Percentiles rank a stretch among this genome's conserved stretches.
Evolutionary conservation across 2,113 vertebrate species (phyloP).

Genomic region (Pachyramphus minor): DNA sequence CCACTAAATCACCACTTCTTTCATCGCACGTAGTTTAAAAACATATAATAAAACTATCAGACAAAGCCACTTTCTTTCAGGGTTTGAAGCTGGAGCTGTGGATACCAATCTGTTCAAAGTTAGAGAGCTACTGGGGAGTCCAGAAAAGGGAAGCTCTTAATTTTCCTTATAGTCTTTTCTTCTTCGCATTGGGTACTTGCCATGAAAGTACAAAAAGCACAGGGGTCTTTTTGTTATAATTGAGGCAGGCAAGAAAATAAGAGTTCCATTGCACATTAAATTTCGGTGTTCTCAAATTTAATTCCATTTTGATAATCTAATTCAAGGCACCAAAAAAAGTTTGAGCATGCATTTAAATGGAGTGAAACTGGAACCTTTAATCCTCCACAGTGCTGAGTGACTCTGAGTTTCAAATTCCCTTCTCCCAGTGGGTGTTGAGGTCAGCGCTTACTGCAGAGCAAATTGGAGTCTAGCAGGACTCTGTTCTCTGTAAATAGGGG

Average conservation of each 20-base stretch:
- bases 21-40: slow-evolving; percentile 63
- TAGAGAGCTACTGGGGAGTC: neutral
- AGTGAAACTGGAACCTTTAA: neutral
- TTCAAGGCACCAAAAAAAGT: neutral
- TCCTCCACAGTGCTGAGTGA: neutral
- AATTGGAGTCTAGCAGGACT: neutral
- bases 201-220: neutral
- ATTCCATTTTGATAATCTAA: slow-evolving; percentile 21
- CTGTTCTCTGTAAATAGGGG: neutral
- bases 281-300: neutral
- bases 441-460: neutral
- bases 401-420: neutral
- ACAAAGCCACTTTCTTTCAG: slow-evolving; percentile 51
- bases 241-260: slow-evolving; percentile 8
- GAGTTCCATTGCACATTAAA: neutral
- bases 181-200: neutral
- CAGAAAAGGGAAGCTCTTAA: slow-evolving; percentile 30
- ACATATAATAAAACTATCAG: slow-evolving; percentile 64
- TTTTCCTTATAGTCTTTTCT: slow-evolving; percentile 14
- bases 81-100: slow-evolving; percentile 24
- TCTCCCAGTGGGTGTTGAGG: neutral
- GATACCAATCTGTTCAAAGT: slow-evolving; percentile 46
- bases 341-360: neutral
- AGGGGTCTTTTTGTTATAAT: neutral
- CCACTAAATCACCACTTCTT: slow-evolving; percentile 65